phyloP scores from a whole-genome alignment of 2,888 invertebrate genomes.

The Catotricha subobsoleta region DNA sequence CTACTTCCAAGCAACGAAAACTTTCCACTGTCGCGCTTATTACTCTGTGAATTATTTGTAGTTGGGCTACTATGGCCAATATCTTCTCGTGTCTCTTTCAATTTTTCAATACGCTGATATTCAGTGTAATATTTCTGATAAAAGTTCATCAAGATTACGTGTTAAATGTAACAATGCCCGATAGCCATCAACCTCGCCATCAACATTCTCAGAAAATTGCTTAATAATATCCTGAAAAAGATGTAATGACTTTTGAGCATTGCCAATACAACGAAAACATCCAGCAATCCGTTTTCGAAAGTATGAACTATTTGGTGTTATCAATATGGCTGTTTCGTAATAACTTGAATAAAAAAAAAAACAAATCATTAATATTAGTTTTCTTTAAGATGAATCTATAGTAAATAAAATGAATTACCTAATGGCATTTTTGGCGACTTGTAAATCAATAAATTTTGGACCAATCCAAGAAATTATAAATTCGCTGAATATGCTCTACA shows the following conservation, averaged over 20 bases:
- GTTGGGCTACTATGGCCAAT: conserved; percentile 16
- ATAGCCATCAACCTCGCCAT: conserved; percentile 95
- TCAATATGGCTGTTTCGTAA: conserved; percentile 60
- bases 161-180: conserved; percentile 32
- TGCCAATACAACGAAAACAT: conserved; percentile 65
- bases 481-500: too few relatives aligned
- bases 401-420: too few relatives aligned
- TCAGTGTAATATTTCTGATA: conserved; percentile 62
- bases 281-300: conserved; percentile 75
- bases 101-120: conserved; percentile 47
- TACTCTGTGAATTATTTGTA: conserved; percentile 1
- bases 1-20: neutral
- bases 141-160: conserved; percentile 58
- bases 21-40: conserved; percentile 4
- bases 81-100: conserved; percentile 19
- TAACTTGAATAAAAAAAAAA: too few relatives aligned
- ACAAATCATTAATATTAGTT: too few relatives aligned
- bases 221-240: conserved; percentile 43
- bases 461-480: conserved; percentile 82
- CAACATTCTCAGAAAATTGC: conserved; percentile 80
- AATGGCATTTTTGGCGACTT: conserved; percentile 73
- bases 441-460: conserved; percentile 73
- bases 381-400: too few relatives aligned
- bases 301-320: conserved; percentile 62
- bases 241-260: conserved; percentile 31